phyloP scores from a whole-genome alignment of 2,797 vertebrate species.

The Schizopygopsis pylzovi region DNA sequence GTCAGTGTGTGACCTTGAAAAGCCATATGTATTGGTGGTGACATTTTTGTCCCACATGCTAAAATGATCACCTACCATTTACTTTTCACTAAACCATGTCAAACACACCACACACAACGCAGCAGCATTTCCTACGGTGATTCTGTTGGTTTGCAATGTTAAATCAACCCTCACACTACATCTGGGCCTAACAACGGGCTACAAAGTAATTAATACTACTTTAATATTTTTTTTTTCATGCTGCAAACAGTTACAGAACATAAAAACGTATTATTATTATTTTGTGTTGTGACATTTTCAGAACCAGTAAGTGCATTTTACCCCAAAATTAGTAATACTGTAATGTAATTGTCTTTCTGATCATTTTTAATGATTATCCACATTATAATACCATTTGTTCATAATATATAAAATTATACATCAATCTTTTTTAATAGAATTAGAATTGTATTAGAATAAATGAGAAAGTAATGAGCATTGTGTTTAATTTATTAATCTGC shows the following conservation, averaged over 20 bases:
- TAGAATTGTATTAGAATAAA: background rate
- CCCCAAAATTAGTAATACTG: background rate
- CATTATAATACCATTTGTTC: background rate
- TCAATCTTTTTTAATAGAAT: background rate
- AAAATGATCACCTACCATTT: slow-evolving; percentile 64
- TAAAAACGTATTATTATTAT: background rate
- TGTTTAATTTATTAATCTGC: background rate
- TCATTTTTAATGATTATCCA: background rate
- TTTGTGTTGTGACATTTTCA: background rate
- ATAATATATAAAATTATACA: background rate
- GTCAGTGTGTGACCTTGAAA: slow-evolving; percentile 68
- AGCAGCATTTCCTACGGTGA: background rate
- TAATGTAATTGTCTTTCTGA: background rate
- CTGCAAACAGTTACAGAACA: background rate
- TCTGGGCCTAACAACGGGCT: background rate
- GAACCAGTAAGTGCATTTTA: background rate
- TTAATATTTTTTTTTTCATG: background rate
- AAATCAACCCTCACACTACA: background rate
- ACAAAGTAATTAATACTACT: background rate
- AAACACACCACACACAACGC: background rate
- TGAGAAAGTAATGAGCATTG: background rate
- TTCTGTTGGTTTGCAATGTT: background rate
- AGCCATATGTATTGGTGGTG: no score
- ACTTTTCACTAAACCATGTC: background rate
- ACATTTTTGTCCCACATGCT: slow-evolving; percentile 76